These are phyloP conservation scores for Cataglyphis hispanica DNA, from an alignment of 1,140 invertebrate species.

Conservation along the genomic window DNA sequence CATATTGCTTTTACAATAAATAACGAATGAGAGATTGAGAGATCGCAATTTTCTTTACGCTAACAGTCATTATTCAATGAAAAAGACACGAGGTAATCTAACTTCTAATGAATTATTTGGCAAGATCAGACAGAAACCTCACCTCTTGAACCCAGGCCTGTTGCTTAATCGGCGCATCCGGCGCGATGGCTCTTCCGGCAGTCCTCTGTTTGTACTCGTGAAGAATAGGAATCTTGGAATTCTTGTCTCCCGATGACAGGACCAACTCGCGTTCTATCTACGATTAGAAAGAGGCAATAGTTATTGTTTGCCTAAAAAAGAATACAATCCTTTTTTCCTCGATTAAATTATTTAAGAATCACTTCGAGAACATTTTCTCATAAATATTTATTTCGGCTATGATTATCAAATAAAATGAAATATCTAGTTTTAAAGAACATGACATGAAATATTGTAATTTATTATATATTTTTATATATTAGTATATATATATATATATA, in stretches of 20 bases:
- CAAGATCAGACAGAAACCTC: conserved; percentile 67
- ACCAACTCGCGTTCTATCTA: conserved; percentile 92
- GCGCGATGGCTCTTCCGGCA: conserved; percentile 88
- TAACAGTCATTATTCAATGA: neutral
- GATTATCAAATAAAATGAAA: neutral
- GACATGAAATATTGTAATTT: neutral
- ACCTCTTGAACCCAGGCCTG: conserved; percentile 87
- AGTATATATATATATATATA: too few relatives aligned
- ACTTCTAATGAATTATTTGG: conserved; percentile 16
- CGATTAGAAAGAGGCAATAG: conserved; percentile 52
- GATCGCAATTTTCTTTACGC: neutral
- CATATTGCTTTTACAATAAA: neutral
- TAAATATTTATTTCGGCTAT: neutral
- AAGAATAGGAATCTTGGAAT: conserved; percentile 91
- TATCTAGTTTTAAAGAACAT: neutral
- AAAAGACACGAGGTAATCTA: neutral
- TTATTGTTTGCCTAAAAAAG: neutral
- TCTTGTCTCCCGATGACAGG: conserved; percentile 90
- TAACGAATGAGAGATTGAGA: neutral
- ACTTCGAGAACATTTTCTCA: neutral
- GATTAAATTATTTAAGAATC: neutral
- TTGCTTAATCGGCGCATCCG: conserved; percentile 91
- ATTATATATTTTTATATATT: too few relatives aligned
- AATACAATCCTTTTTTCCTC: neutral
- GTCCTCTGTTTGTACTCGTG: conserved; percentile 90